Evolutionary conservation across 1,140 invertebrate species (phyloP).

Genomic region (Microplitis demolitor): DNA sequence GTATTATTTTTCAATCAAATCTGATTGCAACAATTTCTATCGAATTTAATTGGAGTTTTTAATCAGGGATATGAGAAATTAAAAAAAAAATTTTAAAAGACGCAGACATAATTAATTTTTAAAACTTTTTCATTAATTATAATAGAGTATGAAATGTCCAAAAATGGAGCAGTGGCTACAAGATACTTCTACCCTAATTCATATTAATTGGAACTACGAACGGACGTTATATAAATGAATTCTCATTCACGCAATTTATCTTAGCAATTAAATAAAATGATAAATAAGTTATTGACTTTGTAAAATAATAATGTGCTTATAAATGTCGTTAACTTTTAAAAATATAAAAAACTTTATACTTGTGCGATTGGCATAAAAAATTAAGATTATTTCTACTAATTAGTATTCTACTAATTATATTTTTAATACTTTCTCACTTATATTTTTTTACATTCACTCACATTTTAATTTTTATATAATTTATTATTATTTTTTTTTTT

Average conservation of each 20-base stretch:
- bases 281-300: neutral
- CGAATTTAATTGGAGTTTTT: no score
- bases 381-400: neutral
- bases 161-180: no score
- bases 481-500: slow-evolving; percentile 15
- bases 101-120: no score
- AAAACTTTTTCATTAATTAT: no score
- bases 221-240: slow-evolving; percentile 2
- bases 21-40: no score
- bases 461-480: slow-evolving; percentile 13
- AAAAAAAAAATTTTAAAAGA: neutral
- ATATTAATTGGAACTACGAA: slow-evolving; percentile 22
- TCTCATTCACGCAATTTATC: neutral
- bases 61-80: no score
- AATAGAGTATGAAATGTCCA: no score
- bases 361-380: slow-evolving; percentile 15
- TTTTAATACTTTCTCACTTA: neutral
- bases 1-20: no score
- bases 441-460: neutral
- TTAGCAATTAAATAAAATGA: neutral
- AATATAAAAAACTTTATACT: neutral
- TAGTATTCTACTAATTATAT: neutral
- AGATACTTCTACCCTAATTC: neutral
- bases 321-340: neutral
- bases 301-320: no score